phyloP scores from a whole-genome alignment of 2,797 vertebrate species.

The Hafferia zeledoni region DNA sequence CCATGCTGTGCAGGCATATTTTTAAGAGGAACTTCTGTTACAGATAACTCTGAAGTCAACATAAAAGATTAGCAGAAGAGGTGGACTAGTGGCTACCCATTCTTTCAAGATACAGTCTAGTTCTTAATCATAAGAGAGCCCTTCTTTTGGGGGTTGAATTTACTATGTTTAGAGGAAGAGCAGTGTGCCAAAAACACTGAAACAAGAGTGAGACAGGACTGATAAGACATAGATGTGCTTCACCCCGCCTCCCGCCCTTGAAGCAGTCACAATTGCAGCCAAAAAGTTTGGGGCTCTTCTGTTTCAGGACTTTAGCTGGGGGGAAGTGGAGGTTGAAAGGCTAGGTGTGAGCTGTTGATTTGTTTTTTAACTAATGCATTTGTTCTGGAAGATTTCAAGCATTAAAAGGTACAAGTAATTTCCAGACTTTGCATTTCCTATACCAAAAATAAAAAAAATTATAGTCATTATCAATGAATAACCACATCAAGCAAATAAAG shows the following conservation, averaged over 20 bases:
- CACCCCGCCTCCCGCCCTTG: fast-evolving
- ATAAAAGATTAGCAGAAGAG: neutral
- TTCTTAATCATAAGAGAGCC: neutral
- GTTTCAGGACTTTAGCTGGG: neutral
- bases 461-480: neutral
- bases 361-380: neutral
- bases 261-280: neutral
- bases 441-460: neutral
- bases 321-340: neutral
- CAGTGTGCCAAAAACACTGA: neutral
- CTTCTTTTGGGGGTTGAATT: neutral
- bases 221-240: neutral
- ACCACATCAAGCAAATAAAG: neutral
- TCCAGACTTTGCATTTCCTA: neutral
- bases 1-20: neutral
- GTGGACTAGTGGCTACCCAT: neutral
- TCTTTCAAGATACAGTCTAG: neutral
- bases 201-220: neutral
- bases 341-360: neutral
- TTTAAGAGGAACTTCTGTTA: neutral
- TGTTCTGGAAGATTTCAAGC: neutral
- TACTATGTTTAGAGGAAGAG: neutral
- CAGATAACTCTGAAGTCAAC: neutral
- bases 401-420: neutral
- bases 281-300: neutral